phyloP scores from a whole-genome alignment of 2,113 vertebrate species.

The Bothrops jararaca region DNA sequence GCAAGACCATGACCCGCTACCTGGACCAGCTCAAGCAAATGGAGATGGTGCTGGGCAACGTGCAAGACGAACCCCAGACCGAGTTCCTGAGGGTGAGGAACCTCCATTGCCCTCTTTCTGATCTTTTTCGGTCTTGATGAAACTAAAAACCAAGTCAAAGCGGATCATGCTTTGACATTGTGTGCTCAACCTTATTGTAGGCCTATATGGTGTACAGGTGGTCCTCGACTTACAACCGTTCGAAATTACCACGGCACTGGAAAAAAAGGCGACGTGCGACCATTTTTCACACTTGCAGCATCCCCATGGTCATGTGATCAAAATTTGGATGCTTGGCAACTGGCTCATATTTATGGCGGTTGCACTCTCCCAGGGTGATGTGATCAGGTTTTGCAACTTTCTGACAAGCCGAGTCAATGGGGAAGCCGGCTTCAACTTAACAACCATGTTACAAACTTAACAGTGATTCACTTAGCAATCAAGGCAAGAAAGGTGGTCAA shows the following conservation, averaged over 20 bases:
- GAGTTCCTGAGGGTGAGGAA: conserved; percentile 69
- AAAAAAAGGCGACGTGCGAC: not conserved
- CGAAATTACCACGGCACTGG: not conserved
- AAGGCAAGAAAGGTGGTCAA: not conserved
- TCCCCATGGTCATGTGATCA: not conserved
- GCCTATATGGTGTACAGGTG: not conserved
- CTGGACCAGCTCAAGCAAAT: conserved; percentile 69
- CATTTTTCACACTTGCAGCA: not conserved
- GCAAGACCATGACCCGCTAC: conserved; percentile 60
- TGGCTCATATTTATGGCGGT: not conserved
- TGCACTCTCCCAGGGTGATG: not conserved
- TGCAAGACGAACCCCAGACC: conserved; percentile 62
- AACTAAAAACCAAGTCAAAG: not conserved
- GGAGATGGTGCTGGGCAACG: conserved; percentile 66
- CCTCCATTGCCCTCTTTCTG: not conserved
- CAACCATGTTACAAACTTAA: not conserved
- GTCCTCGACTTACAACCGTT: not conserved
- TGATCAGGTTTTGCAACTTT: not conserved
- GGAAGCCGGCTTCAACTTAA: not conserved
- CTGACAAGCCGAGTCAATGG: not conserved
- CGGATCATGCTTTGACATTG: not conserved
- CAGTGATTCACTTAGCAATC: not conserved
- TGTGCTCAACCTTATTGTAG: not conserved
- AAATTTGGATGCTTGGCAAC: not conserved
- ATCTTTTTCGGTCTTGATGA: not conserved